These are phyloP conservation scores for Heterotis niloticus DNA, from an alignment of 2,113 vertebrate species.

Conservation along the genomic window DNA sequence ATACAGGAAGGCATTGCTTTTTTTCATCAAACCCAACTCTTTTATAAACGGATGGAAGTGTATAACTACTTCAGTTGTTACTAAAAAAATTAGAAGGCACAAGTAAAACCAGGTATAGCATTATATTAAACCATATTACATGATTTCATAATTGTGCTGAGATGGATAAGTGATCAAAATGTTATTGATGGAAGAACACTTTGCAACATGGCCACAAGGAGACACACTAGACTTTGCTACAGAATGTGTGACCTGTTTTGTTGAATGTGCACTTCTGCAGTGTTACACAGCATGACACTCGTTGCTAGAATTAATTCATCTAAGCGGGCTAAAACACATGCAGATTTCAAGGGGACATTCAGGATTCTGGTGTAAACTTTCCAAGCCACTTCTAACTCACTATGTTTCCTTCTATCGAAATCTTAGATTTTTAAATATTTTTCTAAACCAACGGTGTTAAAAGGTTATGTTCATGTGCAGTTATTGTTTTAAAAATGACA, in stretches of 20 bases:
- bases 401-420: too few relatives aligned
- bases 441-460: neutral
- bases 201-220: slow-evolving; percentile 17
- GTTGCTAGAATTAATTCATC: too few relatives aligned
- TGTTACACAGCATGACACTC: too few relatives aligned
- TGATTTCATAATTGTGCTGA: too few relatives aligned
- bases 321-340: too few relatives aligned
- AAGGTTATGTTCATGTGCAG: neutral
- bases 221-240: slow-evolving; percentile 14
- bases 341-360: too few relatives aligned
- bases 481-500: neutral
- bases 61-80: too few relatives aligned
- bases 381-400: neutral
- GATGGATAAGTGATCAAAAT: neutral
- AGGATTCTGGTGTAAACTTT: neutral
- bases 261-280: neutral
- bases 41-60: too few relatives aligned
- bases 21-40: neutral
- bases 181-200: neutral
- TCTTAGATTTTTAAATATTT: too few relatives aligned
- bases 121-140: too few relatives aligned
- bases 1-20: neutral
- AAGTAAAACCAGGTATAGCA: too few relatives aligned
- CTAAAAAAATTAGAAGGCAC: too few relatives aligned
- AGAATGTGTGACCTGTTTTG: neutral